Evolutionary conservation across 2,113 vertebrate species (phyloP), one percentile per base, ranked within the genome.

Genomic region (Trematomus loennbergii): DNA sequence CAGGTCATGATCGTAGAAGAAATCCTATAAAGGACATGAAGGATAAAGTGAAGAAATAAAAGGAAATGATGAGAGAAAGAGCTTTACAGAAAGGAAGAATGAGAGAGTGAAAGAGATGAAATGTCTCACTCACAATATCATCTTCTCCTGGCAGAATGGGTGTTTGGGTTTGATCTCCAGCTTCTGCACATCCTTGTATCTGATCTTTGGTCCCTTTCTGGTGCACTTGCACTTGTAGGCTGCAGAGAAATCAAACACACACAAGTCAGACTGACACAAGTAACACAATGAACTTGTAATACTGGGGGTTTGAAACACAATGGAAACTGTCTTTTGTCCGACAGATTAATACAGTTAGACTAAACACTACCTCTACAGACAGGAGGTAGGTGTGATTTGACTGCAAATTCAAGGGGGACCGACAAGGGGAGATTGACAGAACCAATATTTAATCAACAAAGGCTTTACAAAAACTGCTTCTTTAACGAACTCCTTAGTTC

Each of bases 221-320:
- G 97, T 98, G 81, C 98, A 99, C 74, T 97, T 97, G 94, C 98
- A 99, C 93, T 99, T 99, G 86, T 98, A 98, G 5, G 97, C 98
- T 99, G 93, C 20, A 17, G 89, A 80, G 62, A 57, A 75, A 84
- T 29, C 12, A 36, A 68, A 70, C 36, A 67, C 29, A 20, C 16
- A 29, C 5, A 3, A 0, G 9, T 73, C 16, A 61, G 12, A 58
- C 12, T 2, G 12, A 60, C 16, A 46, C 29, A 48, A 7, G 3
- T 10, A 13, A 72, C 58, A 52, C 12, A 13, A n/a, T 78, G n/a
- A 53, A 54, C 3, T 54, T 15, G 2, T 6, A 49, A 53, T 10
- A 9, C 61, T 11, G 17, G 16, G 12, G 33, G 20, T n/a, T 62
- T 40, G 18, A 66, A 66, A 59, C 17, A 33, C 55, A 69, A 48